phyloP scores from a whole-genome alignment of 2,888 invertebrate genomes.

The Ophion costatus region DNA sequence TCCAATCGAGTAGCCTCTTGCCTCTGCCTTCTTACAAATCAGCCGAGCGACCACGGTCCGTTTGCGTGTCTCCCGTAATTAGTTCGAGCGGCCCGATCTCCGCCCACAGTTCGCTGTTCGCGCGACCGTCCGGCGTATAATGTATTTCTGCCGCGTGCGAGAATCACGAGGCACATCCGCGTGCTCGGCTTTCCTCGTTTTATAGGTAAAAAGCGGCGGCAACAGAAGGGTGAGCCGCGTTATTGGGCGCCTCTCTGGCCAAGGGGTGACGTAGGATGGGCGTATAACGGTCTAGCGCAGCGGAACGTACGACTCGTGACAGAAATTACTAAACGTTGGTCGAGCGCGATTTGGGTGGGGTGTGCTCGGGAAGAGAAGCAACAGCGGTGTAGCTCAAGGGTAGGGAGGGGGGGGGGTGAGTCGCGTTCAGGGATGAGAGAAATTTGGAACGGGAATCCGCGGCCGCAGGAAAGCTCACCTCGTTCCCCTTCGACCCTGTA shows the following conservation, averaged over 20 bases:
- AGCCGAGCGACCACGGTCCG: not conserved
- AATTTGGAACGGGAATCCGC: conserved; percentile 60
- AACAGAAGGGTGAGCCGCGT: conserved; percentile 1
- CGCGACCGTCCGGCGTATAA: conserved; percentile 15
- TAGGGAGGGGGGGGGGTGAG: conserved; percentile 44
- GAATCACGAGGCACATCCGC: conserved; percentile 30
- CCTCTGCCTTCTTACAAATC: not conserved
- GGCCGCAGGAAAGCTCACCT: conserved; percentile 43
- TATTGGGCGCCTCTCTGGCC: conserved; percentile 2
- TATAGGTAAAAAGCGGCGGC: conserved; percentile 54
- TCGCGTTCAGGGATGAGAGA: conserved; percentile 5
- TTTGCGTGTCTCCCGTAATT: not conserved
- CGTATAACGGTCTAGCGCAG: conserved; percentile 49
- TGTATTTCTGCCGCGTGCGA: conserved; percentile 55
- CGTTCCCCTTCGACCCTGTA: conserved; percentile 14
- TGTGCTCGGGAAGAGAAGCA: conserved; percentile 45
- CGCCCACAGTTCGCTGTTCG: not conserved
- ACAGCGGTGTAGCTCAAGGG: conserved; percentile 55
- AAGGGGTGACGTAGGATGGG: conserved; percentile 36
- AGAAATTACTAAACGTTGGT: conserved; percentile 82
- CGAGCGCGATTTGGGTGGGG: conserved; percentile 37
- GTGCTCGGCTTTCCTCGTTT: conserved; percentile 56
- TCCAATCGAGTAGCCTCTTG: too few species aligned
- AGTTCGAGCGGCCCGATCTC: not conserved
- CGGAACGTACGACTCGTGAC: conserved; percentile 81